A percentile compares a stretch with the other conserved stretches of the same genome.
Evolutionary conservation across 2,888 invertebrate genomes (phyloP).

Genomic region (Eilema griseolum): DNA sequence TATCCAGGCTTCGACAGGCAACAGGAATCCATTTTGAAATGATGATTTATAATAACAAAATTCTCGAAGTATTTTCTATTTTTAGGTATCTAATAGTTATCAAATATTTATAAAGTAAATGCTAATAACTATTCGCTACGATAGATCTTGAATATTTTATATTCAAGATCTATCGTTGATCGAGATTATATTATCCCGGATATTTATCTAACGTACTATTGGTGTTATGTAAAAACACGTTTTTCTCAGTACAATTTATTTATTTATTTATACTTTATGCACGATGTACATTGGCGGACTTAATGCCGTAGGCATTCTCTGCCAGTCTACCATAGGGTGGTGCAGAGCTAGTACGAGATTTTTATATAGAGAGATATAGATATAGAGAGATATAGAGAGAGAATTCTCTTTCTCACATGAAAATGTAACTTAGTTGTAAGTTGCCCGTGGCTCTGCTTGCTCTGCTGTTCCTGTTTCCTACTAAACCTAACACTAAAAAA

Average conservation of each 20-base stretch:
- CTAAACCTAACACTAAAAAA: background rate
- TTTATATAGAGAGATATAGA: too few species aligned
- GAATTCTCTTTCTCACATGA: background rate
- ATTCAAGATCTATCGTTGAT: background rate
- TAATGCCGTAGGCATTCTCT: too few species aligned
- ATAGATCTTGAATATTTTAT: slow-evolving; percentile 1
- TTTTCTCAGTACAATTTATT: too few species aligned
- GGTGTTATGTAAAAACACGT: background rate
- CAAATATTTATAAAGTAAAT: background rate
- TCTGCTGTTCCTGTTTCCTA: background rate
- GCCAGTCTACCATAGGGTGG: too few species aligned
- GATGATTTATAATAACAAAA: too few species aligned
- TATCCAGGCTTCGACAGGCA: too few species aligned
- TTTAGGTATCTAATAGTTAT: background rate
- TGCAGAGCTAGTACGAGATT: too few species aligned
- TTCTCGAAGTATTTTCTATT: background rate
- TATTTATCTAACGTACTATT: background rate
- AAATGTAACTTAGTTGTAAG: too few species aligned
- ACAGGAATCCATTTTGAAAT: too few species aligned
- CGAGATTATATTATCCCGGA: background rate
- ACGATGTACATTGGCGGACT: too few species aligned
- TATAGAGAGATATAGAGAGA: too few species aligned
- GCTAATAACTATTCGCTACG: background rate
- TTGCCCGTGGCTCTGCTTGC: background rate
- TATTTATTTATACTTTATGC: too few species aligned